Conservation (phyloP, 1,140 invertebrate genomes). For the Pseudomyrmex gracilis region DNA sequence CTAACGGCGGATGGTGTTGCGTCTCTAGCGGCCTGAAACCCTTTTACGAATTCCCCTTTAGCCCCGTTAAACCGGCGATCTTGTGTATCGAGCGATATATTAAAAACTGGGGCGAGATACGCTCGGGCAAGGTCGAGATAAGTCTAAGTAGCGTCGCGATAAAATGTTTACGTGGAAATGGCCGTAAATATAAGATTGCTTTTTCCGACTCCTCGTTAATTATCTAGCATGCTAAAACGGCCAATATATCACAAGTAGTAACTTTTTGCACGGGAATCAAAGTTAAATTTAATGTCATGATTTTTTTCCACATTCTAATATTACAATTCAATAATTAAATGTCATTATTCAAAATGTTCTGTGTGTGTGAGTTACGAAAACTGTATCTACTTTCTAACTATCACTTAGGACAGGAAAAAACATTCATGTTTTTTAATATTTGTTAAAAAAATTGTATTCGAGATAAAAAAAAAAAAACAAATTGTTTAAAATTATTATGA, state of each 20-base stretch:
- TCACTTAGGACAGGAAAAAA: too few species aligned
- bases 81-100: conserved; percentile 41
- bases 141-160: not conserved
- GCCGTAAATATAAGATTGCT: not conserved
- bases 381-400: not conserved
- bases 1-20: conserved; percentile 63
- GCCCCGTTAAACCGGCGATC: conserved; percentile 31
- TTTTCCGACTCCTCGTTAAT: conserved; percentile 28
- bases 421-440: not conserved
- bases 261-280: conserved; percentile 10
- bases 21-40: conserved; percentile 43
- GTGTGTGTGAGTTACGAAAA: not conserved
- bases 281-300: not conserved
- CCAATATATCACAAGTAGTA: not conserved
- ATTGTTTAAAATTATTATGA: too few species aligned
- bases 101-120: conserved; percentile 32
- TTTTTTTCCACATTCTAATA: not conserved
- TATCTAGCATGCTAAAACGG: not conserved
- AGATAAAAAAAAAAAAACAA: too few species aligned
- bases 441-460: not conserved
- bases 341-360: not conserved
- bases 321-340: conserved; percentile 20
- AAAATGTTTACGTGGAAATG: not conserved
- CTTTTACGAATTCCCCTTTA: conserved; percentile 60
- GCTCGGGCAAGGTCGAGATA: conserved; percentile 27